Evolutionary conservation across 2,888 invertebrate genomes (phyloP), one percentile per base, ranked within the genome.

Genomic region (Drosophila kanekoi): DNA sequence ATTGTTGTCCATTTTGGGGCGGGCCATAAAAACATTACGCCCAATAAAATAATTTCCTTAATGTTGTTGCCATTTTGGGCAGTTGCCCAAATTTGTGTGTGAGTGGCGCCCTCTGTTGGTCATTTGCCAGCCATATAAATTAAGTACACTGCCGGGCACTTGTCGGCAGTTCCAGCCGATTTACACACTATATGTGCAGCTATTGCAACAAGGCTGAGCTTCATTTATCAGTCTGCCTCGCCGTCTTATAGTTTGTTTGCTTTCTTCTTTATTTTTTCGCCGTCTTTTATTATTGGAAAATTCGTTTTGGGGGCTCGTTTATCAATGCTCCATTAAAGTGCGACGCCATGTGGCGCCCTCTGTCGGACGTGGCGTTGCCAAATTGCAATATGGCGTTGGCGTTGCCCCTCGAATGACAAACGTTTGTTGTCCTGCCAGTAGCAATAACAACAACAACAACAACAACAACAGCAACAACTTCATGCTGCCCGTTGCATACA

Each of bases 31-130:
- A 89, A 84, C 91, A 88, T 89, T 89, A 87, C 81, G 90, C 85
- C 71, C 81, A 86, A 90, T 90, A 89, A 91, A 90, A 90, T 86
- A 91, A 90, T 90, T 89, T 84, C 53, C 73, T 59, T 77, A 73
- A 77, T 77, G 75, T 77, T 82, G 81, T 53, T 74, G 71, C 64
- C 68, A 57, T 61, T 69, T 65, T 61, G 65, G 78, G 60, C 48
- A 61, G 45, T 57, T 49, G 57, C 37, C 73, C 72, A 71, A 71
- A 62, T 45, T 64, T 71, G 54, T 65, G 49, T 59, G 40, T 16
- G 23, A 37, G 69, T 72, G 81, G 81, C 81, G 66, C 71, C 67
- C 69, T 65, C 69, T 64, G 66, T 53, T 79, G 81, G 86, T 74
- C 82, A 64, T 52, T 79, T 79, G 81, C 77, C 77, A 78, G 71